Base-by-base conservation (phyloP, 1,140 invertebrate genomes). In the Halictus rubicundus region DNA sequence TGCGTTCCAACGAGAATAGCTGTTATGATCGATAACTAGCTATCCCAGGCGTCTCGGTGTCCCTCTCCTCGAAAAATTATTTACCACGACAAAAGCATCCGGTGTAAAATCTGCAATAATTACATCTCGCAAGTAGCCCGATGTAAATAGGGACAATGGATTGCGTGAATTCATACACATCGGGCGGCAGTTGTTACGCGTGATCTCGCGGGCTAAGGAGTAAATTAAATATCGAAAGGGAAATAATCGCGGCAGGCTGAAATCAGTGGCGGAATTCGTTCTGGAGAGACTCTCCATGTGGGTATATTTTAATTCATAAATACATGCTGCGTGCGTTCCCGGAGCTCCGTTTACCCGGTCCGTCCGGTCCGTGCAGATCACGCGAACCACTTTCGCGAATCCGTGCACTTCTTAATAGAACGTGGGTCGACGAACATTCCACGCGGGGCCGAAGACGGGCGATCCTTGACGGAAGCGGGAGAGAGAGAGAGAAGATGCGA, bases 261-360 rank as follows among this genome's bases (percentile, higher is more conserved):
- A 78, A 78, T 78, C 70, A 14, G 27, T 32, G 16, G 21, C 4
- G n/a, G 21, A 42, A 42, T 42, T 23, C 63, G 37, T 37, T 21
- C 21, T 21, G 37, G 37, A 42, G 49, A 32, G 64, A 52, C 37
- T 52, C 54, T 83, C 70, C 63, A 61, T 39, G 68, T 46, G 59
- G 66, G 71, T 76, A 71, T 69, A 80, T 80, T 71, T 85, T 72
- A 77, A 85, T 85, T 85, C 78, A 81, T 84, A 85, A 85, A 84
- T 85, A 85, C 72, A 85, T 42, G 69, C 63, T 52, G 77, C 49
- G 75, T 14, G 14, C 65, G 81, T 54, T 74, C 54, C 25, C 54
- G 46, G 52, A 32, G 52, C 52, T 42, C 59, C 39, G 57, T 54
- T 66, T 70, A 70, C 54, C 49, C 27, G 25, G 70, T 59, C 71